phyloP scores from a whole-genome alignment of 2,113 vertebrate species.

The Laticauda laticaudata region DNA sequence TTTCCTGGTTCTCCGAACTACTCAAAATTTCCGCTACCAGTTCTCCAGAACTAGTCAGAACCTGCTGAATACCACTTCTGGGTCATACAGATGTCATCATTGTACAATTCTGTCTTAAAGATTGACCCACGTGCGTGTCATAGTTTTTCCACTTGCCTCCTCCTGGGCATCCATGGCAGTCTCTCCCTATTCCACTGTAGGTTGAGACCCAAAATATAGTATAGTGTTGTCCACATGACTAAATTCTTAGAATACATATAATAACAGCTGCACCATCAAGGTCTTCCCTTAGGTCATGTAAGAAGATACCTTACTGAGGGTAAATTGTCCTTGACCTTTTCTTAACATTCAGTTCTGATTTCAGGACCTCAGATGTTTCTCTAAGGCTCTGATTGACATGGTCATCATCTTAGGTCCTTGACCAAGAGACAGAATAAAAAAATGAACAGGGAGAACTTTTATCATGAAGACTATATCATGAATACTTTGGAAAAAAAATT shows the following conservation, averaged over 20 bases:
- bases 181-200: neutral
- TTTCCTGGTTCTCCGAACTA: too few species aligned
- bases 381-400: neutral
- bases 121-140: neutral
- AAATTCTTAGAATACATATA: neutral
- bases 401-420: neutral
- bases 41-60: too few species aligned
- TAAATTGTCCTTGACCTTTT: constrained; percentile 17
- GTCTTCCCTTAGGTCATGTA: neutral
- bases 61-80: too few species aligned
- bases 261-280: neutral
- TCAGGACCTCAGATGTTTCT: neutral
- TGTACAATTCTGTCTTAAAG: neutral
- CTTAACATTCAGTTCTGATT: constrained; percentile 7
- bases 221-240: neutral
- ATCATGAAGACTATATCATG: too few species aligned
- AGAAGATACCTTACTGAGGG: constrained; percentile 6
- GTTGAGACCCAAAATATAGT: too few species aligned
- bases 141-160: neutral
- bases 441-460: too few species aligned
- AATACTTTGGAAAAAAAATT: neutral
- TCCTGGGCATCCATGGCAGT: neutral
- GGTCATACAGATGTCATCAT: neutral
- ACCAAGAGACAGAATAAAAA: neutral
- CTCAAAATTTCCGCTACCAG: too few species aligned